These are phyloP conservation scores for Electrophaes corylata DNA, from an alignment of 2,888 invertebrate species.

Conservation along the genomic window DNA sequence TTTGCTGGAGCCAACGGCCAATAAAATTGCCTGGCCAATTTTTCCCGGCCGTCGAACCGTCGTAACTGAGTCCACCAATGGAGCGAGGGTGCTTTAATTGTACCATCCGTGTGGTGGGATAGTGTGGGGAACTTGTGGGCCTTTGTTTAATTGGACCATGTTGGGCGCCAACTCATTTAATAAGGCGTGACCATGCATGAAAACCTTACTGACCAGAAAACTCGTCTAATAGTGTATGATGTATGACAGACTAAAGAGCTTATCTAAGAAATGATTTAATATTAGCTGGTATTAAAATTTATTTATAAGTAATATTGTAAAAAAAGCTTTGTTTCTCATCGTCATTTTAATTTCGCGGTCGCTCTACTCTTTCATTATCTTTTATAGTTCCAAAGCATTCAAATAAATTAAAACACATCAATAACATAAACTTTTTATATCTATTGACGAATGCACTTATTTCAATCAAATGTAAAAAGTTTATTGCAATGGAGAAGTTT, in stretches of 20 bases:
- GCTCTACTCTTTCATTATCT: no score
- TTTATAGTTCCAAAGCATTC: no score
- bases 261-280: no score
- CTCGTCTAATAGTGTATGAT: constrained; percentile 1
- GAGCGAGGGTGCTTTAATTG: constrained; percentile 40
- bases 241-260: background rate
- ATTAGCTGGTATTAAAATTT: no score
- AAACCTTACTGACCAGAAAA: background rate
- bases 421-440: no score
- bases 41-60: constrained; percentile 37
- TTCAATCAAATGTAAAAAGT: no score
- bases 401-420: no score
- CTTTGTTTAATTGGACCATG: constrained; percentile 24
- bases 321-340: no score
- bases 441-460: no score
- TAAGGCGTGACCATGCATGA: no score
- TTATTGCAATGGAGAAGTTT: no score
- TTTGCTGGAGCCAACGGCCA: constrained; percentile 35
- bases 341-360: no score
- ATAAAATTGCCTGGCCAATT: constrained; percentile 34
- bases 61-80: constrained; percentile 24
- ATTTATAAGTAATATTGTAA: background rate
- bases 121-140: constrained; percentile 18
- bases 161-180: constrained; percentile 22
- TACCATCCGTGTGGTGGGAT: constrained; percentile 24